Evolutionary conservation across 2,113 vertebrate species (phyloP), one percentile per base, ranked within the genome.

Genomic region (Garra rufa): DNA sequence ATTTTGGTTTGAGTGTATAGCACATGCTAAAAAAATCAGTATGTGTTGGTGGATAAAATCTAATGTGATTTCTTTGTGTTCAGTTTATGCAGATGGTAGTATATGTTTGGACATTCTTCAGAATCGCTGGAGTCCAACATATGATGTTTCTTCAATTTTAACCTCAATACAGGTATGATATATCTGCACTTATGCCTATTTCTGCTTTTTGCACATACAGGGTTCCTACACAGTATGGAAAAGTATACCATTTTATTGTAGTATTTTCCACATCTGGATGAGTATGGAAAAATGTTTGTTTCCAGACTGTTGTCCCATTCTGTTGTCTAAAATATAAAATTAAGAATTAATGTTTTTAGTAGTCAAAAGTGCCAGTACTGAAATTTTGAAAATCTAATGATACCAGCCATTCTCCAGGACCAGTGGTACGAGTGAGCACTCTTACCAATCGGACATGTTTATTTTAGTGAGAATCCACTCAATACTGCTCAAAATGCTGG

Each of bases 91-190:
- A 93, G 98, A 99, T 13, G 98, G 98, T 90, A 99, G 97, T 96
- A 99, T 99, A 98, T 99, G 97, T 95, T 95, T 99, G 97, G 98
- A 99, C 93, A 99, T 99, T 91, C 97, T 99, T 95, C 98, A 99
- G 91, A 99, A 99, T 89, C 98, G 98, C 38, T 99, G 98, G 98
- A 99, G 98, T 95, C 98, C 98, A 85, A 99, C 98, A 83, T 99
- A 99, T 7, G 98, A 99, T 93, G 98, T 99, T 61, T 99, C 98
- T 86, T 99, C 97, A 91, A 99, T 99, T 94, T 93, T 99, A 97
- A 99, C 98, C 90, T 99, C 98, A 90, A 99, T 99, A 97, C 97
- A 99, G 97, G 98, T 99, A 94, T 86, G 73, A 70, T 2, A 76
- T 50, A 19, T 43, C 17, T 26, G 9, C 57, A 17, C 9, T 55